Evolutionary conservation across 2,797 vertebrate genomes (phyloP).

Genomic region (Clarias pachynema): DNA sequence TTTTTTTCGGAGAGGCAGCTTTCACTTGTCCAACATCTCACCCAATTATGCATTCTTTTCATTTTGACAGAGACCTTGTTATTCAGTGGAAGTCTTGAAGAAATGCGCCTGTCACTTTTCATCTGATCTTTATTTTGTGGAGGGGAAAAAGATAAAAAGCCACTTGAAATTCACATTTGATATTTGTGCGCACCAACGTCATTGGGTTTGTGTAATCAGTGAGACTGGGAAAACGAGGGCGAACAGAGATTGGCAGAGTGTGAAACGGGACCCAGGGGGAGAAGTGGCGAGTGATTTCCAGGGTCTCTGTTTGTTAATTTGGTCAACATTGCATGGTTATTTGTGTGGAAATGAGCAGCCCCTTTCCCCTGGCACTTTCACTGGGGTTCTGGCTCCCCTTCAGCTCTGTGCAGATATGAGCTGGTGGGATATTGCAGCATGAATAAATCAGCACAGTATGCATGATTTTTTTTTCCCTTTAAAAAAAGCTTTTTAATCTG

Average conservation of each 20-base stretch:
- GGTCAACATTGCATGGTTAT: conserved; percentile 60
- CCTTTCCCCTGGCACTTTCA: conserved; percentile 57
- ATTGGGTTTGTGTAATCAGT: conserved; percentile 68
- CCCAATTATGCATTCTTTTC: conserved; percentile 20
- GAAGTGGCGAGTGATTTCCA: conserved; percentile 57
- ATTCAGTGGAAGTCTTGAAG: conserved; percentile 19
- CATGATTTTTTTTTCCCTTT: background rate
- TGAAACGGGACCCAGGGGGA: conserved; percentile 5
- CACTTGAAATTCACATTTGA: conserved; percentile 55
- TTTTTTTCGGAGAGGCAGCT: background rate
- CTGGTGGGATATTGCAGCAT: conserved; percentile 39
- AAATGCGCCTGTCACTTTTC: conserved; percentile 62
- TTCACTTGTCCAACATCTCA: conserved; percentile 24
- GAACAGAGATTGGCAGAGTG: conserved; percentile 43
- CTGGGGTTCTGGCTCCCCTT: conserved; percentile 34
- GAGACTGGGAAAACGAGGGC: conserved; percentile 55
- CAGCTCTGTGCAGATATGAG: conserved; percentile 46
- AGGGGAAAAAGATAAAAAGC: conserved; percentile 34
- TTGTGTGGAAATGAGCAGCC: conserved; percentile 59
- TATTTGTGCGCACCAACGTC: conserved; percentile 57
- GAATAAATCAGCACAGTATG: conserved; percentile 42
- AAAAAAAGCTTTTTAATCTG: conserved; percentile 40
- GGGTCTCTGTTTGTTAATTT: conserved; percentile 55
- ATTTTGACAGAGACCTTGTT: conserved; percentile 28
- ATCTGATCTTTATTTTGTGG: conserved; percentile 58